Evolutionary conservation across 1,140 invertebrate genomes (phyloP).

Genomic region (Samia ricini): DNA sequence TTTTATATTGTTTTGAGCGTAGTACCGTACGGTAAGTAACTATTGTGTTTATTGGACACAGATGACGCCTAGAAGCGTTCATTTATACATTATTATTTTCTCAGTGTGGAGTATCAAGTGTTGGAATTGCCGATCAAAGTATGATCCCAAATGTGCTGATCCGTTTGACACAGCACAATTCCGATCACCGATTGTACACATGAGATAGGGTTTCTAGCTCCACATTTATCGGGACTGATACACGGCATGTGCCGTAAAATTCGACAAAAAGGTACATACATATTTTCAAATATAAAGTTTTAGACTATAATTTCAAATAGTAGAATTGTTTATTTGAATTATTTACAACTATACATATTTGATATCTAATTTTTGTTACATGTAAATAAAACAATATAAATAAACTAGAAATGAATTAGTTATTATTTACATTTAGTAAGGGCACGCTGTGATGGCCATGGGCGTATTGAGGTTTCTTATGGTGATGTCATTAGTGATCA

Average conservation of each 20-base stretch:
- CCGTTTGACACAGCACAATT: conserved; percentile 93
- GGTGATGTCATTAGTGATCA: too few relatives aligned
- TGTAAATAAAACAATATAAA: too few relatives aligned
- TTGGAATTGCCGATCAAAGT: conserved; percentile 93
- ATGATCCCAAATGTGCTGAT: conserved; percentile 94
- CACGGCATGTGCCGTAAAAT: conserved; percentile 96
- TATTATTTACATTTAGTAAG: too few relatives aligned
- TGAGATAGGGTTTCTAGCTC: conserved; percentile 79
- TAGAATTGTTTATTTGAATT: too few relatives aligned
- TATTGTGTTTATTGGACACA: background rate
- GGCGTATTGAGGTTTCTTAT: too few relatives aligned
- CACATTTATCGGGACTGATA: conserved; percentile 83
- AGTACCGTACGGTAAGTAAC: conserved; percentile 37
- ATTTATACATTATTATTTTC: conserved; percentile 43
- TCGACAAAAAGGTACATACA: conserved; percentile 93
- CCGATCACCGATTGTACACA: conserved; percentile 91
- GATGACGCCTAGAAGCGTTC: conserved; percentile 47
- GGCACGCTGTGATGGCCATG: too few relatives aligned
- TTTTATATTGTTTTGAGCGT: conserved; percentile 10
- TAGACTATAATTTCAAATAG: too few relatives aligned
- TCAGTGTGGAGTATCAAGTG: conserved; percentile 89
- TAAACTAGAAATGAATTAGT: too few relatives aligned
- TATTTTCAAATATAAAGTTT: too few relatives aligned
- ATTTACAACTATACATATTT: too few relatives aligned
- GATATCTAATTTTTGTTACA: too few relatives aligned